A percentile compares a stretch with the other conserved stretches of the same genome.
phyloP scores from a whole-genome alignment of 2,888 invertebrate species.

The Mactromeris polynyma region DNA sequence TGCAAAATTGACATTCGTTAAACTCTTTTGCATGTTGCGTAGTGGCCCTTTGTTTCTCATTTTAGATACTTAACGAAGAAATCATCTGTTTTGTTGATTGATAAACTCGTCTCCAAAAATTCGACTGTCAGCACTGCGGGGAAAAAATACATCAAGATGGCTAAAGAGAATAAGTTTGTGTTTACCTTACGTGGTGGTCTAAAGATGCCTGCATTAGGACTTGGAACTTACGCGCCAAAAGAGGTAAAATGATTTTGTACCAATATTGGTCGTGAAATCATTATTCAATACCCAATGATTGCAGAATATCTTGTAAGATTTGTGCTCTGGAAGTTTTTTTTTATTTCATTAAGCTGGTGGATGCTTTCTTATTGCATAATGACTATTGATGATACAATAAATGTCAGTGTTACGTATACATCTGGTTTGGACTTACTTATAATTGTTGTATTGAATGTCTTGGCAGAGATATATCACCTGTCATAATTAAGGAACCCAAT shows the following conservation, averaged over 20 bases:
- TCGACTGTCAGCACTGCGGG: background rate
- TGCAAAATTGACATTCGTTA: background rate
- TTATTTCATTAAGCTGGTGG: too few species aligned
- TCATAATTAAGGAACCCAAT: too few species aligned
- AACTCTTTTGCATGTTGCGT: background rate
- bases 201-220: constrained; percentile 77
- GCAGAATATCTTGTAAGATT: too few species aligned
- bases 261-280: too few species aligned
- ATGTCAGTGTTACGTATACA: too few species aligned
- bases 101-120: background rate
- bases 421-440: too few species aligned
- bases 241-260: constrained; percentile 72
- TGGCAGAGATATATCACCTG: too few species aligned
- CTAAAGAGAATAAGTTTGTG: constrained; percentile 42
- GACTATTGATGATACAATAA: too few species aligned
- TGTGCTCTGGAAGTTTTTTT: too few species aligned
- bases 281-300: too few species aligned
- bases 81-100: background rate
- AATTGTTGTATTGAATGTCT: too few species aligned
- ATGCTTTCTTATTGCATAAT: too few species aligned
- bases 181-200: constrained; percentile 74
- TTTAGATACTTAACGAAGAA: background rate
- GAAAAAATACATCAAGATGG: background rate
- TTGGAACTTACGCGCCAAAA: constrained; percentile 81
- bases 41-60: background rate